Conservation (phyloP, 2,113 vertebrate genomes). For the Atrichornis clamosus region DNA sequence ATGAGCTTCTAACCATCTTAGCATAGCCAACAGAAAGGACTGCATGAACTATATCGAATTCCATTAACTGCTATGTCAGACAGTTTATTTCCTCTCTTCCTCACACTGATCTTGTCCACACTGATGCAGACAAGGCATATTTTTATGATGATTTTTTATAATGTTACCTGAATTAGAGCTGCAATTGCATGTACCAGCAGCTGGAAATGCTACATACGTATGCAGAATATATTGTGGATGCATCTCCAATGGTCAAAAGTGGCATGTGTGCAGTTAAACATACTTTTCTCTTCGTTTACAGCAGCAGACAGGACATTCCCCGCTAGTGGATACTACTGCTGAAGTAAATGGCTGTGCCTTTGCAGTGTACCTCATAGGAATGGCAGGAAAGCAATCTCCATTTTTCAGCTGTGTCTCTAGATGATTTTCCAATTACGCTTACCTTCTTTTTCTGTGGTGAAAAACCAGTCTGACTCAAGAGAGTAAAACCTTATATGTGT, state of each 20-base stretch:
- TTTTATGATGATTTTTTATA: background rate
- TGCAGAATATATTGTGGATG: background rate
- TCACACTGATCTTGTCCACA: background rate
- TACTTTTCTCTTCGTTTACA: background rate
- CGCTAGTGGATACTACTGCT: background rate
- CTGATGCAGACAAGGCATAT: background rate
- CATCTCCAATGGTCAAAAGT: background rate
- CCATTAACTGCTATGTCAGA: background rate
- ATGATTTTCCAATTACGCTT: background rate
- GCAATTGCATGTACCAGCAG: background rate
- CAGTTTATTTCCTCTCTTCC: background rate
- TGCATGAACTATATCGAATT: background rate
- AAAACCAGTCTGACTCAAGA: background rate
- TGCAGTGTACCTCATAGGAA: background rate
- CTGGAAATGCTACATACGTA: background rate
- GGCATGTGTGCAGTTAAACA: background rate
- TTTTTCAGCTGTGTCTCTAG: background rate
- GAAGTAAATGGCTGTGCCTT: background rate
- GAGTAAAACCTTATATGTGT: background rate
- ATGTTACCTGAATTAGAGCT: background rate
- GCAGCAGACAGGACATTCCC: background rate
- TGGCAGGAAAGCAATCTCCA: background rate
- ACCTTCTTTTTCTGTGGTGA: background rate
- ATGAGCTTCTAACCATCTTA: background rate
- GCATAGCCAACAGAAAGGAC: background rate